These are phyloP conservation scores for Schizopygopsis malacanthus DNA, from an alignment of 2,797 vertebrate genomes.

Conservation along the genomic window DNA sequence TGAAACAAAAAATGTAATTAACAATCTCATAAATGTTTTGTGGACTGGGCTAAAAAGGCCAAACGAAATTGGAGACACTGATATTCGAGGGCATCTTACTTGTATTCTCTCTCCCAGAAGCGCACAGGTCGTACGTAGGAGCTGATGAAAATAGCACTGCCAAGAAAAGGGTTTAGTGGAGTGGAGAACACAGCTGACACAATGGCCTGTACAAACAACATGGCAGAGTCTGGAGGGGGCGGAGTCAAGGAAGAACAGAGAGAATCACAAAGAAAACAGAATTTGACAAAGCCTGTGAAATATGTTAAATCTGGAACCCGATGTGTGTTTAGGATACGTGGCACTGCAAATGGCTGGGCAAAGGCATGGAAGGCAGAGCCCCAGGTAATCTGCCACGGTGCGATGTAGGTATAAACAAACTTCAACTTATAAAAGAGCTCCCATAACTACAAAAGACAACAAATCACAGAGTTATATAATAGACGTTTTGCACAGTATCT, in stretches of 20 bases:
- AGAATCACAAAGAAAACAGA: neutral
- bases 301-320: neutral
- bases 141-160: conserved; percentile 98
- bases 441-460: conserved; percentile 83
- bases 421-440: conserved; percentile 96
- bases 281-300: neutral
- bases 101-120: conserved; percentile 99
- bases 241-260: conserved; percentile 78
- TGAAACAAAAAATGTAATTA: conserved; percentile 56
- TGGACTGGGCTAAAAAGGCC: neutral
- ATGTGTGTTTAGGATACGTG: conserved; percentile 90
- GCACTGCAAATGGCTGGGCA: conserved; percentile 97
- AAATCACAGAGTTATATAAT: neutral
- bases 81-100: conserved; percentile 74
- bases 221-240: conserved; percentile 88
- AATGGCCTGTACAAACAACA: conserved; percentile 94
- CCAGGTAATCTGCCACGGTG: conserved; percentile 99
- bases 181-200: conserved; percentile 95
- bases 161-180: conserved; percentile 95
- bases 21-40: neutral
- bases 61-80: neutral
- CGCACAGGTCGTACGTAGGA: conserved; percentile 97
- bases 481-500: neutral
- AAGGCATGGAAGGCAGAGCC: conserved; percentile 98
- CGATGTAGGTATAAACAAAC: conserved; percentile 98